Conservation (phyloP, 2,113 vertebrate species). For the Aptenodytes forsteri region DNA sequence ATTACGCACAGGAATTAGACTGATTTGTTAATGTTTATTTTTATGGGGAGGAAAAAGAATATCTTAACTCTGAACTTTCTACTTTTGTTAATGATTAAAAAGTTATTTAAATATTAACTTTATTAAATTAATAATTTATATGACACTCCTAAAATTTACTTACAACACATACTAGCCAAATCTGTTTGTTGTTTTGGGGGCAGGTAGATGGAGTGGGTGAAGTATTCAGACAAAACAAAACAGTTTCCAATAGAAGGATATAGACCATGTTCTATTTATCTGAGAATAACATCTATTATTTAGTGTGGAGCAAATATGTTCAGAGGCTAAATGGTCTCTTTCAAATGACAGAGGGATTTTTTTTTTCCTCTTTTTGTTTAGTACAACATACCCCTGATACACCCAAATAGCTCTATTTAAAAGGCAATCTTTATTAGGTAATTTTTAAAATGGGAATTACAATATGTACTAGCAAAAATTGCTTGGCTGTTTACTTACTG, state of each 20-base stretch:
- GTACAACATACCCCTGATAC: constrained; percentile 8
- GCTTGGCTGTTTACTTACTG: constrained; percentile 35
- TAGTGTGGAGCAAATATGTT: constrained; percentile 32
- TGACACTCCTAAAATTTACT: constrained; percentile 32
- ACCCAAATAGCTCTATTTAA: constrained; percentile 27
- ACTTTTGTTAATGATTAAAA: constrained; percentile 45
- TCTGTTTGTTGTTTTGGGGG: not conserved
- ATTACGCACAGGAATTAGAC: not conserved
- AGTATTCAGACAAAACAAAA: constrained; percentile 13
- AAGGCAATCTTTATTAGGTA: constrained; percentile 21
- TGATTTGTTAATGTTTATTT: constrained; percentile 45
- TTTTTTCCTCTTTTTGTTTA: constrained; percentile 13
- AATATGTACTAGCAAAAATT: constrained; percentile 17
- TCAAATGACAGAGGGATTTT: not conserved
- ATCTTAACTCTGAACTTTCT: constrained; percentile 49
- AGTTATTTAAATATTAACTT: constrained; percentile 47
- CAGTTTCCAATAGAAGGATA: not conserved
- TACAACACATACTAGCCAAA: not conserved
- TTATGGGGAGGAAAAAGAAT: not conserved
- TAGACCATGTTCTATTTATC: not conserved
- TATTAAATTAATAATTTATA: constrained; percentile 44
- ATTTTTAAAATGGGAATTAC: constrained; percentile 42
- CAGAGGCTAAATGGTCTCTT: constrained; percentile 32
- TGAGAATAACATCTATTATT: constrained; percentile 45
- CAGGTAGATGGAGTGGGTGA: not conserved